Conservation (phyloP, 2,113 vertebrate species). For the Trochalopteron elliotii region DNA sequence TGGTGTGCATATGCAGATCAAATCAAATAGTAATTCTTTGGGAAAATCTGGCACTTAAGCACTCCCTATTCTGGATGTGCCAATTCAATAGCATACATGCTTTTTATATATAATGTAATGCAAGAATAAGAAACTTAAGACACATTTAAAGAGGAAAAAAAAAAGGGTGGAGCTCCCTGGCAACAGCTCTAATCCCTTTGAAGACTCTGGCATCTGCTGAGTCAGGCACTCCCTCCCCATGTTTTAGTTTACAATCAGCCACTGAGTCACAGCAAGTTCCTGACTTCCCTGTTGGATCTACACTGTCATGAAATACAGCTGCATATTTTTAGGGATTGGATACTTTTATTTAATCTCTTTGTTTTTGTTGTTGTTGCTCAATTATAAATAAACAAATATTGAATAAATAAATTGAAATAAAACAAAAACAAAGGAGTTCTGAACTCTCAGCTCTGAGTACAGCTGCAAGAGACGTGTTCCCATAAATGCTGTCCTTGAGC, state of each 20-base stretch:
- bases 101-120: slow-evolving; percentile 1
- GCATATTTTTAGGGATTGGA: not conserved
- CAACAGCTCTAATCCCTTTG: slow-evolving; percentile 50
- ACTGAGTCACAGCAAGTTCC: slow-evolving; percentile 28
- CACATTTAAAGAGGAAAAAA: not conserved
- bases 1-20: not conserved
- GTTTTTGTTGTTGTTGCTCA: not conserved
- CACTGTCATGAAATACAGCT: not conserved
- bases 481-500: not conserved
- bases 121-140: slow-evolving; percentile 31
- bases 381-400: not conserved
- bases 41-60: slow-evolving; percentile 9
- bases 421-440: not conserved
- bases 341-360: not conserved
- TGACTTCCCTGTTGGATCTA: not conserved
- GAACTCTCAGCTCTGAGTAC: not conserved
- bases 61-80: not conserved
- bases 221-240: slow-evolving; percentile 26
- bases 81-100: not conserved
- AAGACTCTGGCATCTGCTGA: slow-evolving; percentile 53
- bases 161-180: slow-evolving; percentile 49
- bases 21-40: not conserved
- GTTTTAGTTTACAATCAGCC: not conserved
- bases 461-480: not conserved
- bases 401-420: not conserved